Base-by-base conservation (phyloP, 2,113 vertebrate genomes). In the Gadus macrocephalus region DNA sequence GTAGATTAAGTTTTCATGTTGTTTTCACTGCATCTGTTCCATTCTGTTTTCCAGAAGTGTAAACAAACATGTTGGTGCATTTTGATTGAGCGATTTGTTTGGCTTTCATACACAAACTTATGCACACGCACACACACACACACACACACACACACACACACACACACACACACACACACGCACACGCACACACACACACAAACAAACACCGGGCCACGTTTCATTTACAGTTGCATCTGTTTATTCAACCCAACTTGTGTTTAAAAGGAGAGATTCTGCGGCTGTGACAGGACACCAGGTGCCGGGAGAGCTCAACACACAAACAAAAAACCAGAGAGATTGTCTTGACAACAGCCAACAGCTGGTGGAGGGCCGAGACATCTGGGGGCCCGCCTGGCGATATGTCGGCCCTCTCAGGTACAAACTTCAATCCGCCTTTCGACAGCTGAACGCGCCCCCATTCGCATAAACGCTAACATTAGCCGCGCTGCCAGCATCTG, bases 251-350 rank as follows among this genome's bases (percentile, higher is more conserved):
- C 76, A 77, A 80, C 76, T 67, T 61, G 64, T 14, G 64, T 80
- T 78, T 28, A 27, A 69, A 71, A 67, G 16, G 2, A 70, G 79
- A 62, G 42, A 49, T 49, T 84, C 69, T 71, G 53, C 53, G 70
- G 67, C 53, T 76, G 9, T 86, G 86, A 88, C 85, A 87, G 84
- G 82, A 82, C 79, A 81, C 84, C 87, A 89, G 89, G 80, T 90
- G 87, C 80, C 84, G 69, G 60, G 69, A 70, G 75, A 55, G 67
- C 72, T 62, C 80, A 71, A 87, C 72, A 60, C 80, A 72, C 72
- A 71, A 76, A 78, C n/a, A n/a, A 72, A 88, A 56, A 87, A 88
- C 85, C 85, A 77, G 86, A 88, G 85, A 85, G 81, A 79, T 79
- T 81, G 85, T 87, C 81, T 80, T 86, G 84, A 86, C 79, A 86